Evolutionary conservation across 2,113 vertebrate genomes (phyloP).

Genomic region (Vulpes vulpes): DNA sequence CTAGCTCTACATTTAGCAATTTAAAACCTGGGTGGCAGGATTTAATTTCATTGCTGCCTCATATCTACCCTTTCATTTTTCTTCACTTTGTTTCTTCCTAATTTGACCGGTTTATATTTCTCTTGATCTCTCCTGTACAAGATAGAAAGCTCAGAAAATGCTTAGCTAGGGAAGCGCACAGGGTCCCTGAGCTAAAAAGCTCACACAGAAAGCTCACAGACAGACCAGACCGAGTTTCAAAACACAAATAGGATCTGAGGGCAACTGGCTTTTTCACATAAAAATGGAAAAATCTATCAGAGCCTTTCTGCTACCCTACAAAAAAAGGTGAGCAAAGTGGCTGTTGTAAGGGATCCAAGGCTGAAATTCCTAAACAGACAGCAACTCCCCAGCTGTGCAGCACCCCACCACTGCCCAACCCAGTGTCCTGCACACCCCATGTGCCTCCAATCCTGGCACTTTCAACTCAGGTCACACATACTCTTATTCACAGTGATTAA

Average conservation of each 20-base stretch:
- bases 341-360: no score
- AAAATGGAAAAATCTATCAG: neutral
- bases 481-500: neutral
- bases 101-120: neutral
- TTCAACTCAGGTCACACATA: neutral
- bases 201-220: neutral
- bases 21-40: neutral
- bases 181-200: neutral
- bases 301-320: neutral
- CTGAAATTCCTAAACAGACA: neutral
- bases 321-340: neutral
- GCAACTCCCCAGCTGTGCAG: no score
- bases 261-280: neutral
- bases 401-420: neutral
- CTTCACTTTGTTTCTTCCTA: neutral
- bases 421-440: neutral
- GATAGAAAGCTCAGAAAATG: neutral
- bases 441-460: neutral
- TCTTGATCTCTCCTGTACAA: neutral
- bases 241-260: neutral
- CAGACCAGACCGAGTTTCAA: neutral
- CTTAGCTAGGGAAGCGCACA: neutral
- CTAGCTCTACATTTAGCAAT: neutral
- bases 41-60: conserved; percentile 13
- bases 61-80: neutral